Evolutionary conservation across 2,797 vertebrate species (phyloP).

Genomic region (Hozukius guyotensis): DNA sequence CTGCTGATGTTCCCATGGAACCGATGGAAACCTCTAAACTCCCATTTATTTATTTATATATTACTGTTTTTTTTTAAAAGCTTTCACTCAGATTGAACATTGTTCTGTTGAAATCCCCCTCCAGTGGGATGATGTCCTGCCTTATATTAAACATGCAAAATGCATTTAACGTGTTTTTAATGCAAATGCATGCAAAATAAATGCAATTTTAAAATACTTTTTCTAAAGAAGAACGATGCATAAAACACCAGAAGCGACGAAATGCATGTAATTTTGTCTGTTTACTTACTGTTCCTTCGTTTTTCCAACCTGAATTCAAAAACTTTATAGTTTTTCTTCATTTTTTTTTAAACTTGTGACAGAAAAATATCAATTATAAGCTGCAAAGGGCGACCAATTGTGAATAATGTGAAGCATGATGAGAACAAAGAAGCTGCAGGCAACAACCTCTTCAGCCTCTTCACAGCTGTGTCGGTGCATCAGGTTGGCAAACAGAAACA

Average conservation of each 20-base stretch:
- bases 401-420: neutral
- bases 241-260: neutral
- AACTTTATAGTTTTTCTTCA: neutral
- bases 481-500: conserved; percentile 58
- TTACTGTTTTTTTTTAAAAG: neutral
- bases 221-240: neutral
- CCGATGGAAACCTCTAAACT: neutral
- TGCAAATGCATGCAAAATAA: neutral
- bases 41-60: neutral
- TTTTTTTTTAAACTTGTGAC: no score
- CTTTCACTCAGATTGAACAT: neutral
- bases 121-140: neutral
- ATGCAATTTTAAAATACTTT: no score
- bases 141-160: neutral
- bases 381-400: rapidly evolving
- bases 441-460: conserved; percentile 17
- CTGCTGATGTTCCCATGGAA: conserved; percentile 45
- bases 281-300: neutral
- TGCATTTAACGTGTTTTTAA: neutral
- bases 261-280: neutral
- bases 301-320: neutral
- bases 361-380: neutral
- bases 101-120: neutral
- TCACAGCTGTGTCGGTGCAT: conserved; percentile 49
- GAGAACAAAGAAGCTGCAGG: conserved; percentile 52